Conservation (phyloP, 2,113 vertebrate species). For the Rhinolophus sinicus region DNA sequence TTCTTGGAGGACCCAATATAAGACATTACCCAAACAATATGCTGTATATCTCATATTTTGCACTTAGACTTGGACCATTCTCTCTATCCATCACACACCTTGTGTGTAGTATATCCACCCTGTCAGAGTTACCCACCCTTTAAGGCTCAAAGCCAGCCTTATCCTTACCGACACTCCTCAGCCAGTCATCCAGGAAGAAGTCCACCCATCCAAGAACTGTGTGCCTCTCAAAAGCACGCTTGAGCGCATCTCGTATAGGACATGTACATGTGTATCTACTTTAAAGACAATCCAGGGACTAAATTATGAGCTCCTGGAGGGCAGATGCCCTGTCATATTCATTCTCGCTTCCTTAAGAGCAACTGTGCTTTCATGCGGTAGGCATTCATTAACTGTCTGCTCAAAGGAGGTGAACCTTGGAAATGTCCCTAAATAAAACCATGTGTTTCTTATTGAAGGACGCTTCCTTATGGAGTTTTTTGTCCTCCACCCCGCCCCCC, state of each 20-base stretch:
- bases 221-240: background rate
- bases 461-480: slow-evolving; percentile 8
- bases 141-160: background rate
- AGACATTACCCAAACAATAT: background rate
- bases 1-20: background rate
- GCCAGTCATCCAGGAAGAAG: background rate
- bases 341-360: background rate
- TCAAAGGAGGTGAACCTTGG: background rate
- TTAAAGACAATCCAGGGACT: background rate
- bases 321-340: background rate
- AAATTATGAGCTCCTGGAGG: background rate
- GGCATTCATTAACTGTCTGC: background rate
- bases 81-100: background rate
- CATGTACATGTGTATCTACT: background rate
- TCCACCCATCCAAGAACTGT: background rate
- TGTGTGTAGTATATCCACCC: rapidly evolving
- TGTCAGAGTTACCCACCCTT: background rate
- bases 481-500: background rate
- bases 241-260: background rate
- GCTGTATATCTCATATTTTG: too few species aligned
- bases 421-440: background rate
- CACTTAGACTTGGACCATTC: background rate
- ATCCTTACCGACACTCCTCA: too few species aligned
- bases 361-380: background rate
- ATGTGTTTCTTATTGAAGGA: background rate